Evolutionary conservation across 2,888 invertebrate genomes (phyloP), one percentile per base, ranked within the genome.

Genomic region (Cataglyphis rosenhaueri): DNA sequence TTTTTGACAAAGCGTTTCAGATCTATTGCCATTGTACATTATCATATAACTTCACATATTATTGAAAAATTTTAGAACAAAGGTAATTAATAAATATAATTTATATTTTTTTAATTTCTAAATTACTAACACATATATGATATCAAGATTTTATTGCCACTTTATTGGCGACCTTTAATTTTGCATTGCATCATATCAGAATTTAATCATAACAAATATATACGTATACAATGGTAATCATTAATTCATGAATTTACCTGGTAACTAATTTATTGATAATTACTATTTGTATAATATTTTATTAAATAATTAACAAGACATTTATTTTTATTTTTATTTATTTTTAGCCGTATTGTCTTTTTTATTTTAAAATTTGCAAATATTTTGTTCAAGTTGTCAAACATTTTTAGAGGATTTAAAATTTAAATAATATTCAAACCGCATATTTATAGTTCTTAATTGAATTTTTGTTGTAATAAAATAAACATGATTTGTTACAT

Each of bases 401-500:
- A 44, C 29, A 38, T 0, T 10, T 29, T 0, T 38, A 41, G n/a
- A 44, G n/a, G 9, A 44, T 74, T 32, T 32, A 21, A 73, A 61
- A 44, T 74, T 32, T 32, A 21, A 73, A 44, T 41, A 15, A 73
- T 59, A 73, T 41, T 57, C 25, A 25, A 59, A 57, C 1, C 1
- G n/a, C 8, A n/a, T n/a, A 55, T 25, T 35, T 48, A 35, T 35
- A 52, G 32, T 35, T 21, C 32, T 21, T 55, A 4, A 55, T 21
- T 12, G 59, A 2, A 29, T 61, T 15, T 12, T 41, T 12, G 1
- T 32, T 52, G 55, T 38, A 70, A 41, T 4, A 59, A 25, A 73
- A 41, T 61, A 73, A 73, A 41, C 9, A 44, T 61, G 21, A 61
- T 73, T 61, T 73, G 6, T 35, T 35, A 70, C 21, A 64, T 21